A percentile compares a stretch with the other conserved stretches of the same genome.
These are phyloP conservation scores for Adelphocoris suturalis DNA, from an alignment of 2,888 invertebrate genomes.

Conservation along the genomic window DNA sequence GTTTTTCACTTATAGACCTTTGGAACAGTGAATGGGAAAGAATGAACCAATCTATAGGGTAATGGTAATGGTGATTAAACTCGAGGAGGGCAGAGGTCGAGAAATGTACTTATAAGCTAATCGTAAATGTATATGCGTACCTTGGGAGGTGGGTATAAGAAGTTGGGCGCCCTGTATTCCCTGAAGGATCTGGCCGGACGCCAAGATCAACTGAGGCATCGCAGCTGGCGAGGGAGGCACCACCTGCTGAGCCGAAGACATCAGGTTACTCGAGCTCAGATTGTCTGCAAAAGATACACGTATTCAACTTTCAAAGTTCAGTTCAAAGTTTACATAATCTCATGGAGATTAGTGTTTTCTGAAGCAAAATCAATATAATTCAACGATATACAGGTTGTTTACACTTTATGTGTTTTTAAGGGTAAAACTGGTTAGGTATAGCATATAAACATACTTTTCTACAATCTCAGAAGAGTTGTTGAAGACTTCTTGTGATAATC, in stretches of 20 bases:
- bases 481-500: no score
- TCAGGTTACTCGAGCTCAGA: slow-evolving; percentile 71
- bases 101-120: not conserved
- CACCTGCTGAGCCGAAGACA: slow-evolving; percentile 72
- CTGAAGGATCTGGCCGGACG: slow-evolving; percentile 94
- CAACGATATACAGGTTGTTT: no score
- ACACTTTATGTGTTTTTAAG: no score
- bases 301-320: not conserved
- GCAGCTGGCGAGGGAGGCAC: slow-evolving; percentile 82
- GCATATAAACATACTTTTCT: no score
- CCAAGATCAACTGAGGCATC: slow-evolving; percentile 94
- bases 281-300: slow-evolving; percentile 68
- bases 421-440: no score
- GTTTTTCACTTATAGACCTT: slow-evolving; percentile 10
- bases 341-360: no score
- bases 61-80: slow-evolving; percentile 22
- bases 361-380: no score
- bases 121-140: slow-evolving; percentile 79
- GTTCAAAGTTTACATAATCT: not conserved
- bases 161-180: slow-evolving; percentile 96
- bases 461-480: no score
- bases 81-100: not conserved
- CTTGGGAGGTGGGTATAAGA: slow-evolving; percentile 96
- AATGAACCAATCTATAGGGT: slow-evolving; percentile 36
- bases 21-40: not conserved